A percentile compares a stretch with the other conserved stretches of the same genome.
phyloP scores from a whole-genome alignment of 1,140 invertebrate species.

The Meloidogyne hapla region DNA sequence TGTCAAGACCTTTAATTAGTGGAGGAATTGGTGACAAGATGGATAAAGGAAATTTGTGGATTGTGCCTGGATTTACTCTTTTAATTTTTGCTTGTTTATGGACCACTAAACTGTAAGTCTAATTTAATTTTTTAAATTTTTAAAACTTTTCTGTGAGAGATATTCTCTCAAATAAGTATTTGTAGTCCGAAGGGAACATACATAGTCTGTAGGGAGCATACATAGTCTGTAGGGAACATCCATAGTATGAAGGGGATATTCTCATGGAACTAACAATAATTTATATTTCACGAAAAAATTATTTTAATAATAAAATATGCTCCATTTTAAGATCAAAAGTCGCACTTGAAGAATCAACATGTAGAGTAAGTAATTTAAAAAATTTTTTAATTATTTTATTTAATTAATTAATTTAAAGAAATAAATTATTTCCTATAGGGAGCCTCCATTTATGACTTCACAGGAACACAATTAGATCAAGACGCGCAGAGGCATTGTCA shows the following conservation, averaged over 20 bases:
- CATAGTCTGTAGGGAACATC: neutral
- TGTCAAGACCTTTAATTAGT: conserved; percentile 29
- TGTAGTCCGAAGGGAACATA: neutral
- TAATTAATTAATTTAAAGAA: neutral
- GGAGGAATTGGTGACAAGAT: conserved; percentile 41
- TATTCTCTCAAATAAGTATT: neutral
- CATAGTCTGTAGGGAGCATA: neutral
- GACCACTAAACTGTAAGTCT: conserved; percentile 38
- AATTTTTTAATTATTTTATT: no score
- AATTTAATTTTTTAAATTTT: neutral
- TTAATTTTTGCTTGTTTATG: conserved; percentile 35
- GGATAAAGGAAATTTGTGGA: conserved; percentile 43
- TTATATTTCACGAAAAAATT: neutral
- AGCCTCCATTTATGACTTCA: conserved; percentile 35
- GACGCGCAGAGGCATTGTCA: conserved; percentile 40
- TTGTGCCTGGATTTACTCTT: conserved; percentile 40
- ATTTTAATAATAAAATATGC: neutral
- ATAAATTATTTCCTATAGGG: conserved; percentile 10
- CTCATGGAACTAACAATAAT: no score
- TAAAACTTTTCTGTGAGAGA: neutral
- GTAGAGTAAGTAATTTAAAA: conserved; percentile 24
- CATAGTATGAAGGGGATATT: no score
- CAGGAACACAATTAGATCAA: conserved; percentile 29
- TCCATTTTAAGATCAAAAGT: conserved; percentile 35
- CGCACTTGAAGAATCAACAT: conserved; percentile 38